phyloP scores from a whole-genome alignment of 2,888 invertebrate genomes.

The Tinea semifulvella region DNA sequence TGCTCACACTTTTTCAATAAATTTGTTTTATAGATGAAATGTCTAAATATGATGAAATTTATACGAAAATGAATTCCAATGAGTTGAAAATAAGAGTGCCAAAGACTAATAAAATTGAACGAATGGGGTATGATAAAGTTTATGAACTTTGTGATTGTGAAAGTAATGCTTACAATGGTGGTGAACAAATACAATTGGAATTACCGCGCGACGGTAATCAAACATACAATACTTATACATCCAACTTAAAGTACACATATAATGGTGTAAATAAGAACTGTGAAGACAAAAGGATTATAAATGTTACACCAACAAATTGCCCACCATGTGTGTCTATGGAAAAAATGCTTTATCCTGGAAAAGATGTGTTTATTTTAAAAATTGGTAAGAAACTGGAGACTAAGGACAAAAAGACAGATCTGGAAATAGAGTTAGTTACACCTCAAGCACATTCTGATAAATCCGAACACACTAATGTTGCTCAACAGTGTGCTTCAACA shows the following conservation, averaged over 20 bases:
- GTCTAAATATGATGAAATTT: constrained; percentile 50
- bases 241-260: constrained; percentile 47
- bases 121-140: constrained; percentile 45
- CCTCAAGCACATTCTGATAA: constrained; percentile 40
- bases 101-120: constrained; percentile 44
- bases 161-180: constrained; percentile 40
- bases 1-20: too few species aligned
- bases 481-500: constrained; percentile 35
- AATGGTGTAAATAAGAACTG: constrained; percentile 32
- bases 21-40: constrained; percentile 30
- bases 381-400: constrained; percentile 57
- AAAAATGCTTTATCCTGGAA: constrained; percentile 41
- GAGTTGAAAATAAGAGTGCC: constrained; percentile 57
- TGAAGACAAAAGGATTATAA: constrained; percentile 29
- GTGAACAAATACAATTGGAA: constrained; percentile 55
- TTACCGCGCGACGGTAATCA: constrained; percentile 38
- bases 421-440: constrained; percentile 55
- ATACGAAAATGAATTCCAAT: constrained; percentile 53
- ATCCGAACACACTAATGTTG: constrained; percentile 27
- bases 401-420: constrained; percentile 53
- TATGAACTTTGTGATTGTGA: constrained; percentile 53
- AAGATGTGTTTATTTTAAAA: constrained; percentile 57
- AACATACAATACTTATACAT: constrained; percentile 33
- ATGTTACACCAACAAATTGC: constrained; percentile 51
- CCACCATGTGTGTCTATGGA: constrained; percentile 47